These are phyloP conservation scores for Bufotes viridis DNA, from an alignment of 2,797 vertebrate species.

Conservation along the genomic window DNA sequence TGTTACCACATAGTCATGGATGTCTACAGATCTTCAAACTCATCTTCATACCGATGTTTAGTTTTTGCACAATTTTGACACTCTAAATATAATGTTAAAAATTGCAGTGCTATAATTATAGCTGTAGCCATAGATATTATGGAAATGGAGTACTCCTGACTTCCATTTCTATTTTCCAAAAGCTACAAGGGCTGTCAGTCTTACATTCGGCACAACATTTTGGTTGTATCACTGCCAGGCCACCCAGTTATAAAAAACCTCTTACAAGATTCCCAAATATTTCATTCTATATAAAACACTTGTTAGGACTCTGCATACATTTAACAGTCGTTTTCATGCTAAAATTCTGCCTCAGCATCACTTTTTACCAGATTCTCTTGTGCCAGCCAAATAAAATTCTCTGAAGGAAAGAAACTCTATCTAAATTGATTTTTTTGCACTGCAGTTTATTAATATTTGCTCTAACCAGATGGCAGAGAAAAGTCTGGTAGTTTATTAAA, in stretches of 20 bases:
- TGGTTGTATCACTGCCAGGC: constrained; percentile 54
- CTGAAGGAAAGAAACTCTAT: constrained; percentile 43
- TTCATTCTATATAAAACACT: constrained; percentile 42
- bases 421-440: constrained; percentile 37
- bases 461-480: constrained; percentile 46
- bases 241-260: constrained; percentile 46
- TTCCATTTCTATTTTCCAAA: constrained; percentile 15
- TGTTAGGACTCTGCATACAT: constrained; percentile 49
- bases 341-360: constrained; percentile 45
- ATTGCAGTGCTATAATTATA: background rate
- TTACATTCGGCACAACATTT: constrained; percentile 41
- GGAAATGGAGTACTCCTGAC: background rate
- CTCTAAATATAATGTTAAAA: background rate
- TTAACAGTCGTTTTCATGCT: constrained; percentile 28
- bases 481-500: constrained; percentile 40
- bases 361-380: constrained; percentile 34
- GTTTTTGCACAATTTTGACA: background rate
- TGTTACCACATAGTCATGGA: background rate
- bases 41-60: background rate
- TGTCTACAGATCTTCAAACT: background rate
- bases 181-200: constrained; percentile 22
- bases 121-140: background rate
- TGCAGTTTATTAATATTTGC: constrained; percentile 56
- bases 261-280: constrained; percentile 39
- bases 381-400: constrained; percentile 49